Evolutionary conservation across 2,113 vertebrate genomes (phyloP).

Genomic region (Buteo buteo): DNA sequence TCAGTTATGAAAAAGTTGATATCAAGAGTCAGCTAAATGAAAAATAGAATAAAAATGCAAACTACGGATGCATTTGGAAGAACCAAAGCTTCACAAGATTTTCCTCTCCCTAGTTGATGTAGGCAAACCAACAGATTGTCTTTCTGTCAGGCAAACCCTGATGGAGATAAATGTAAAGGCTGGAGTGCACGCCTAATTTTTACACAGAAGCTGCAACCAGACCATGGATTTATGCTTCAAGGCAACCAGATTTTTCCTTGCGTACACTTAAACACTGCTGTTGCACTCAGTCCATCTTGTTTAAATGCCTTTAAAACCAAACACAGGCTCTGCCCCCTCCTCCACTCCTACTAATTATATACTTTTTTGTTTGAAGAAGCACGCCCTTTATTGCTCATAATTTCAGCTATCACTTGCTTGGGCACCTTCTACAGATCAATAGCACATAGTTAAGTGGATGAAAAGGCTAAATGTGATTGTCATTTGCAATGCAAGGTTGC

Average conservation of each 20-base stretch:
- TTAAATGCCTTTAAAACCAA: slow-evolving; percentile 49
- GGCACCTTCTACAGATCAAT: slow-evolving; percentile 70
- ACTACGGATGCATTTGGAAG: background rate
- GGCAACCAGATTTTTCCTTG: slow-evolving; percentile 18
- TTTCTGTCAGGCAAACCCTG: slow-evolving; percentile 43
- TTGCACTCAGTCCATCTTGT: slow-evolving; percentile 37
- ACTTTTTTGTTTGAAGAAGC: slow-evolving; percentile 67
- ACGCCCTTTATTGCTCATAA: slow-evolving; percentile 69
- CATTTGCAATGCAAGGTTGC: slow-evolving; percentile 68
- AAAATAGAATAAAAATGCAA: slow-evolving; percentile 30
- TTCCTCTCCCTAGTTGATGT: background rate
- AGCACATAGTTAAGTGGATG: slow-evolving; percentile 69
- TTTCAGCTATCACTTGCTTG: slow-evolving; percentile 68
- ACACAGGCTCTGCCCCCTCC: slow-evolving; percentile 34
- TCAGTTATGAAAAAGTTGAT: slow-evolving; percentile 1
- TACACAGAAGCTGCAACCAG: slow-evolving; percentile 33
- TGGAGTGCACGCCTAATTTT: slow-evolving; percentile 28
- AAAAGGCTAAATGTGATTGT: slow-evolving; percentile 71
- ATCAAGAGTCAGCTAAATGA: background rate
- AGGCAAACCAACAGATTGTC: slow-evolving; percentile 32
- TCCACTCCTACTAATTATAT: slow-evolving; percentile 63
- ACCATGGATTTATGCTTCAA: slow-evolving; percentile 51
- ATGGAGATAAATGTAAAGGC: slow-evolving; percentile 54
- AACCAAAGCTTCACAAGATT: background rate
- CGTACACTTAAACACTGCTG: background rate